Evolutionary conservation across 2,888 invertebrate genomes (phyloP).

Genomic region (Mellilla xanthometata): DNA sequence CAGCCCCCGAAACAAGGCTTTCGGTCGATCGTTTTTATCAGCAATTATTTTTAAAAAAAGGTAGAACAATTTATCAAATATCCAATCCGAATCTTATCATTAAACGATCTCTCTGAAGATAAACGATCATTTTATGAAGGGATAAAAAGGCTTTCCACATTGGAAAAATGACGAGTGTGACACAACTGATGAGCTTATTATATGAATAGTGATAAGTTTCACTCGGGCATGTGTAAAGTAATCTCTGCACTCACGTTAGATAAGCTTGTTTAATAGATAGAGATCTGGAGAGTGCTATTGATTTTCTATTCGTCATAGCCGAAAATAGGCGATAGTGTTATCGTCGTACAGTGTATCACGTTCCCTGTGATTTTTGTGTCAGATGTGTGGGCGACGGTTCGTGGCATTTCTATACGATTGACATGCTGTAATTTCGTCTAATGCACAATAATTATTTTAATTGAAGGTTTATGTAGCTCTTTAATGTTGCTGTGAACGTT

Average conservation of each 20-base stretch:
- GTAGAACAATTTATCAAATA: too few species aligned
- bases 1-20: too few species aligned
- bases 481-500: slow-evolving; percentile 15
- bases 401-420: slow-evolving; percentile 19
- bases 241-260: slow-evolving; percentile 8
- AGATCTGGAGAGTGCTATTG: slow-evolving; percentile 19
- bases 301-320: slow-evolving; percentile 18
- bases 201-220: slow-evolving; percentile 11
- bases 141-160: slow-evolving; percentile 10
- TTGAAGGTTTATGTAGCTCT: slow-evolving; percentile 13
- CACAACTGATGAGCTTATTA: slow-evolving; percentile 12
- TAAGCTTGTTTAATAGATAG: slow-evolving; percentile 13
- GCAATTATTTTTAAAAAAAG: too few species aligned
- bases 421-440: slow-evolving; percentile 13
- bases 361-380: slow-evolving; percentile 11
- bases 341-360: background rate
- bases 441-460: slow-evolving; percentile 17
- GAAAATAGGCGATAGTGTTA: slow-evolving; percentile 13
- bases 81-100: background rate
- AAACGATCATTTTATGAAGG: slow-evolving; percentile 2
- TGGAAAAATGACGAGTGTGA: slow-evolving; percentile 10
- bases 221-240: slow-evolving; percentile 8
- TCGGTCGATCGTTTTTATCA: too few species aligned
- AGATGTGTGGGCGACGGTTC: slow-evolving; percentile 10
- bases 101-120: background rate